These are phyloP conservation scores for Aphidoletes aphidimyza DNA, from an alignment of 2,888 invertebrate species.

Conservation along the genomic window DNA sequence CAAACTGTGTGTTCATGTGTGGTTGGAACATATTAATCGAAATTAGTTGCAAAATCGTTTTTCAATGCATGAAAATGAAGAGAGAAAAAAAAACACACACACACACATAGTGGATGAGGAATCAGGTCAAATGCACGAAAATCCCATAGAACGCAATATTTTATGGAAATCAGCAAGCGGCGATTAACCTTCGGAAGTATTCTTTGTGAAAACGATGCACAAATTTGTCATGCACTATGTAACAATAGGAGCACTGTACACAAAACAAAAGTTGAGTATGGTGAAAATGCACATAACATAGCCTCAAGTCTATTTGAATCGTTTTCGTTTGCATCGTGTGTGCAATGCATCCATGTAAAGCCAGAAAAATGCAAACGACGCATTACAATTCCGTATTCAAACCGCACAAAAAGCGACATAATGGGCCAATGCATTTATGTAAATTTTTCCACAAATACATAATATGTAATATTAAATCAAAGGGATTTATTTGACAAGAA, in stretches of 20 bases:
- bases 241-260: background rate
- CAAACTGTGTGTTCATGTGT: too few species aligned
- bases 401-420: background rate
- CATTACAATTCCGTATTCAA: background rate
- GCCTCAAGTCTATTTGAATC: too few species aligned
- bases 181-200: constrained; percentile 35
- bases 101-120: too few species aligned
- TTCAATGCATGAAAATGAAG: too few species aligned
- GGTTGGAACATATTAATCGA: background rate
- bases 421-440: constrained; percentile 41
- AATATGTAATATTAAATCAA: constrained; percentile 59
- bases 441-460: background rate
- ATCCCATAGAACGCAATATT: background rate
- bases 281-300: too few species aligned
- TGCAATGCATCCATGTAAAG: background rate
- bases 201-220: background rate
- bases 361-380: constrained; percentile 11
- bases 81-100: too few species aligned
- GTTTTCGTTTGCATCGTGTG: too few species aligned
- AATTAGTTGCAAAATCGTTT: background rate
- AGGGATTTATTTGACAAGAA: constrained; percentile 55
- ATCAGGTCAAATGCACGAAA: constrained; percentile 13
- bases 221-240: constrained; percentile 22
- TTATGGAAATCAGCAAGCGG: constrained; percentile 1
- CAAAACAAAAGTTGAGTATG: too few species aligned